Evolutionary conservation across 2,113 vertebrate species (phyloP).

Genomic region (Salminus brasiliensis): DNA sequence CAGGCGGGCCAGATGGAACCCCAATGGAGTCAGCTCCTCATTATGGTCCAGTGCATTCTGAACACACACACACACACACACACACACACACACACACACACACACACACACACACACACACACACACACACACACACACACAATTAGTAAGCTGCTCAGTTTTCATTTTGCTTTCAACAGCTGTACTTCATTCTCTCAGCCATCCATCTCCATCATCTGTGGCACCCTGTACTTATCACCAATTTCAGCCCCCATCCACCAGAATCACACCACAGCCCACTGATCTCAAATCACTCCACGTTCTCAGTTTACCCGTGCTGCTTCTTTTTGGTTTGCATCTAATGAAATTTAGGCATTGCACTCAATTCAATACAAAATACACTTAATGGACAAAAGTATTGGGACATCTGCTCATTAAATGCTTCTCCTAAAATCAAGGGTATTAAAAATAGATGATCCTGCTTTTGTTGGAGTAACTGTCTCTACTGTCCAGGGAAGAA

Average conservation of each 20-base stretch:
- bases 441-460: too few relatives aligned
- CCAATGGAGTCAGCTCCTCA: slow-evolving; percentile 91
- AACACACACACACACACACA: slow-evolving; percentile 26
- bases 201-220: neutral
- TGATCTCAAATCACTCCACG: neutral
- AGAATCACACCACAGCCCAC: neutral
- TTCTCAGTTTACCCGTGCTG: too few relatives aligned
- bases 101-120: too few relatives aligned
- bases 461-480: too few relatives aligned
- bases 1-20: slow-evolving; percentile 90
- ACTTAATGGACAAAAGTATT: too few relatives aligned
- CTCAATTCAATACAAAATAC: too few relatives aligned
- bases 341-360: too few relatives aligned
- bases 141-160: neutral
- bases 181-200: neutral
- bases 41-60: slow-evolving; percentile 92
- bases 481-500: too few relatives aligned
- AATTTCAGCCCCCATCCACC: neutral
- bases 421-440: too few relatives aligned
- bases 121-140: slow-evolving; percentile 21
- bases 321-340: too few relatives aligned
- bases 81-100: slow-evolving; percentile 17
- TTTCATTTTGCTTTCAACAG: neutral
- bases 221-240: slow-evolving; percentile 8
- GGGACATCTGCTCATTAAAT: too few relatives aligned